Conservation (phyloP, 2,888 invertebrate genomes). For the Alloplasta piceator region DNA sequence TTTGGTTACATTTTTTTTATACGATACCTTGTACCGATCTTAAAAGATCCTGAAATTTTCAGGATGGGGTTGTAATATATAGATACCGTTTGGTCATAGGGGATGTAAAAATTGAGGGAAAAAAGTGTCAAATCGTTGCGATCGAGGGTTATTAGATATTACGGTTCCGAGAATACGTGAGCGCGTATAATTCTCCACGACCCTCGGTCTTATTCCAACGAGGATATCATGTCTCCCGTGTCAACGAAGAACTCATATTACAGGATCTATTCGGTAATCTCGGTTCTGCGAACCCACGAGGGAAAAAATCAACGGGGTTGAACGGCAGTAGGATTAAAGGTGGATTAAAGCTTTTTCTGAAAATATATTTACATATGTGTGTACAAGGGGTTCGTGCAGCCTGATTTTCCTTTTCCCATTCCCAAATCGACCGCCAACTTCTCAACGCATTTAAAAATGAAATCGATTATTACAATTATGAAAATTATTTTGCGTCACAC, state of each 20-base stretch:
- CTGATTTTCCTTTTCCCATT: no score
- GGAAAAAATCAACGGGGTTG: constrained; percentile 40
- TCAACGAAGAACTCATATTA: constrained; percentile 57
- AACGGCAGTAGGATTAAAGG: constrained; percentile 55
- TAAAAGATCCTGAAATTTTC: no score
- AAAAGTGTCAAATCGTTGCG: neutral
- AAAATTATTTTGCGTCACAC: no score
- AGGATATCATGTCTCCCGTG: constrained; percentile 52
- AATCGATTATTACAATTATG: no score
- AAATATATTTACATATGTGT: no score
- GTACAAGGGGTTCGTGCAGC: neutral
- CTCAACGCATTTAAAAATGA: no score
- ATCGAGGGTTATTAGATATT: no score
- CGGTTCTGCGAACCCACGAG: constrained; percentile 49
- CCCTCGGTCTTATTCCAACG: constrained; percentile 40
- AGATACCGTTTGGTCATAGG: neutral
- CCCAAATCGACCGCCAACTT: no score
- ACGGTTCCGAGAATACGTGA: constrained; percentile 50
- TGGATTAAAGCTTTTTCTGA: constrained; percentile 48
- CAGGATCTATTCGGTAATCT: constrained; percentile 53
- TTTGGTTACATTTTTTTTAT: no score
- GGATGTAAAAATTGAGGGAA: constrained; percentile 4
- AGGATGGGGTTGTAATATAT: no score
- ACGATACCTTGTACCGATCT: no score
- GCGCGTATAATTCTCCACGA: constrained; percentile 25